Conservation (phyloP, 2,888 invertebrate genomes). For the Griposia aprilina region DNA sequence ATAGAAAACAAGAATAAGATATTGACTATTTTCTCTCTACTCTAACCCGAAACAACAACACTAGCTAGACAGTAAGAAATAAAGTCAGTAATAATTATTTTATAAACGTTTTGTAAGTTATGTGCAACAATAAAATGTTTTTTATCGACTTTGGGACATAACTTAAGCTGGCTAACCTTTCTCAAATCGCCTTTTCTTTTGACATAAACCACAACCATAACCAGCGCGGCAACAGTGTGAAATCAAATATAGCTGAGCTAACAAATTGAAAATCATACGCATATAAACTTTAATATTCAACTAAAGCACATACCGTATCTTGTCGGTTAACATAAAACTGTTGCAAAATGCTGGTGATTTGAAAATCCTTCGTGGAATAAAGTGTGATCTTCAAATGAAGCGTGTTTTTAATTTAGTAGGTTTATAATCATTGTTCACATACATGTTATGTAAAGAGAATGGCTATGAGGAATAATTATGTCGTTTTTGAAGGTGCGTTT, state of each 20-base stretch:
- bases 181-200: constrained; percentile 34
- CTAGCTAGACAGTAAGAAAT: background rate
- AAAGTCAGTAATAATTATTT: background rate
- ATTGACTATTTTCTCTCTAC: background rate
- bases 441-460: constrained; percentile 38
- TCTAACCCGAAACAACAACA: background rate
- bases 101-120: background rate
- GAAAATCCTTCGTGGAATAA: background rate
- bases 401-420: constrained; percentile 9
- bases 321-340: constrained; percentile 46
- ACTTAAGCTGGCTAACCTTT: background rate
- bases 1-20: background rate
- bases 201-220: constrained; percentile 57
- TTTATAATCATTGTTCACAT: constrained; percentile 32
- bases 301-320: constrained; percentile 46
- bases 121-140: too few relatives aligned
- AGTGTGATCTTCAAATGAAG: background rate
- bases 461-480: background rate
- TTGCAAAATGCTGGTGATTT: constrained; percentile 12
- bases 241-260: constrained; percentile 74
- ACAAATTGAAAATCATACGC: constrained; percentile 75
- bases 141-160: background rate
- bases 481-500: constrained; percentile 18
- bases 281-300: constrained; percentile 50
- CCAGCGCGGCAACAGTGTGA: constrained; percentile 73